Conservation (phyloP, 1,140 invertebrate species). For the Diabrotica virgifera region DNA sequence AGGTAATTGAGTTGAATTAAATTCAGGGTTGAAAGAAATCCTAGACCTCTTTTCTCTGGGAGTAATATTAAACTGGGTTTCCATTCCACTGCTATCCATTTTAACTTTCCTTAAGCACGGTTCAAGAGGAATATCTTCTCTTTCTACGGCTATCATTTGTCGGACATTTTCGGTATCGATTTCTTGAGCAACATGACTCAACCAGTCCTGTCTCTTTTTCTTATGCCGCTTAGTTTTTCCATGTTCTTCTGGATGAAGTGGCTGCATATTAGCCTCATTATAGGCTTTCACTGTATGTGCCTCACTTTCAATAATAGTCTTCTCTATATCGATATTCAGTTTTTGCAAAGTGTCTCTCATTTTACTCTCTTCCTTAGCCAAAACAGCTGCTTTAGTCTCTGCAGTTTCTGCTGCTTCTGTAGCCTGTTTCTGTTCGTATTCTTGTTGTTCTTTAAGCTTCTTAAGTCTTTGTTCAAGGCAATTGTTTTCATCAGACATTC, state of each 20-base stretch:
- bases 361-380: constrained; percentile 24
- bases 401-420: constrained; percentile 18
- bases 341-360: constrained; percentile 26
- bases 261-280: constrained; percentile 6
- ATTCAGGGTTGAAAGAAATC: background rate
- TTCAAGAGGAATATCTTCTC: background rate
- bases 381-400: constrained; percentile 19
- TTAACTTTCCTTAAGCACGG: background rate
- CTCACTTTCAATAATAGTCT: constrained; percentile 28
- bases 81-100: background rate
- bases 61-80: background rate
- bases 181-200: constrained; percentile 5
- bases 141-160: constrained; percentile 2
- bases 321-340: constrained; percentile 22
- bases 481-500: constrained; percentile 30
- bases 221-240: background rate
- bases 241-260: background rate
- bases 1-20: background rate
- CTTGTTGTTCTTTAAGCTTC: constrained; percentile 23
- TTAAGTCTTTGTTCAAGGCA: constrained; percentile 26
- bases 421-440: constrained; percentile 16
- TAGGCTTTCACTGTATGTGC: constrained; percentile 13
- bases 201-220: constrained; percentile 19
- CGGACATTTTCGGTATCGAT: background rate
- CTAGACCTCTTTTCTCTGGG: too few relatives aligned